Base-by-base conservation (phyloP, 1,140 invertebrate species). In the Steinernema feltiae region DNA sequence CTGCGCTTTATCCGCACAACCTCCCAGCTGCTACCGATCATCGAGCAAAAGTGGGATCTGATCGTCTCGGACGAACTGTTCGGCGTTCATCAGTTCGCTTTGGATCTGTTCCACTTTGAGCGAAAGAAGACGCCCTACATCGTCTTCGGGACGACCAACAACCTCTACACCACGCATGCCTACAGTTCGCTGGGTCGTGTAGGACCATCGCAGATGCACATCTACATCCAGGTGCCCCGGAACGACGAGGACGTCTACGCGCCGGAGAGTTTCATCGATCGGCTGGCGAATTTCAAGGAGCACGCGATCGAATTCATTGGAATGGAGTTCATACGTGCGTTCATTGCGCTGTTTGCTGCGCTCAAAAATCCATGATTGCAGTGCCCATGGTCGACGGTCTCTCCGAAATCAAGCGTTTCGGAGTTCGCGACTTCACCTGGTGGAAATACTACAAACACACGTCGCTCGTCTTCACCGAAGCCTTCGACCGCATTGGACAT, bases 1-100 rank as follows among this genome's bases (percentile, higher is more conserved):
- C 48, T 48, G 18, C 27, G 77, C 71, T 77, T 7, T 24, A 74
- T 3, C 15, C 24, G 21, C 29, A 12, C 30, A 72, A 24, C 21
- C 7, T 27, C 79, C 79, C 35, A 76, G 76, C 15, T 76, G 18
- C 30, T n/a, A 76, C 46, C 32, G 1, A 30, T 76, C n/a, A 1
- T 76, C 18, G 69, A 76, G 12, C 76, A 78, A 79, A 12, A 76
- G 79, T 76, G 76, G 76, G 76, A 76, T 24, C 12, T 76, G 2
- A 15, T 76, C 1, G 69, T 76, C 12, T 69, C 71, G 7, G 76
- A 76, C 75, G 76, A 76, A 48, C 76, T 76, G 1, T 76, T 76
- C 41, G 76, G 76, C 1, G 31, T 79, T 30, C 76, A 78, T 31
- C 48, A 76, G 21, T 76, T 48, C 27, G 76, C 76, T n/a, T 69